Base-by-base conservation (phyloP, 2,888 invertebrate species). In the Pilophorus perplexus region DNA sequence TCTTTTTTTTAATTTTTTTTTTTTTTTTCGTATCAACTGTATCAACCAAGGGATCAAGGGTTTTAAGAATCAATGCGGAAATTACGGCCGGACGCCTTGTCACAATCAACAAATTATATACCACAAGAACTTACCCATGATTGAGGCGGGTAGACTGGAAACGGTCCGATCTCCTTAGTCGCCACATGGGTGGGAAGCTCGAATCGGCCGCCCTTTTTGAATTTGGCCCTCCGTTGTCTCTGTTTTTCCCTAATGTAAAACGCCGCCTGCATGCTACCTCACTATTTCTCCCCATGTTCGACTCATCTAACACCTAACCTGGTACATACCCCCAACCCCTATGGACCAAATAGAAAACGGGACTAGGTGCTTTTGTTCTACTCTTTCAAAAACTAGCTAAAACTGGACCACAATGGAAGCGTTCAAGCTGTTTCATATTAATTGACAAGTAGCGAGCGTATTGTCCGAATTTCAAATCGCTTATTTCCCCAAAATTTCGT, bases 161-260 rank as follows among this genome's bases (percentile, higher is more conserved):
- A 90, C 75, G 90, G 90, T 75, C 87, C 88, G 79, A 91, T 90
- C 76, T 87, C 85, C 82, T 86, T 88, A 74, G 90, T 91, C 76
- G 91, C 90, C 76, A 91, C 85, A 83, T 91, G 90, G 80, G 89
- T 89, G 75, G 91, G 90, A 77, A 91, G 81, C 77, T 90, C 90
- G 76, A 83, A 73, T 18, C 74, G 70, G 5, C 71, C 70, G 6
- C 71, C 70, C 60, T 70, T 69, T 23, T 71, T 52, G 33, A 86
- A 84, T 79, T 87, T 86, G 84, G 89, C 88, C 82, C 86, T 85
- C 76, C 85, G 82, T 81, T 89, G 87, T 82, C 89, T 86, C 84
- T 90, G 89, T 84, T 90, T 90, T 81, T 89, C 85, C 84, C 90
- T 87, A 82, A 91, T 86, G 84, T 90, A 89, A 83, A 91, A 86